These are phyloP conservation scores for Leptopilina myrica DNA, from an alignment of 2,888 invertebrate genomes.

Conservation along the genomic window DNA sequence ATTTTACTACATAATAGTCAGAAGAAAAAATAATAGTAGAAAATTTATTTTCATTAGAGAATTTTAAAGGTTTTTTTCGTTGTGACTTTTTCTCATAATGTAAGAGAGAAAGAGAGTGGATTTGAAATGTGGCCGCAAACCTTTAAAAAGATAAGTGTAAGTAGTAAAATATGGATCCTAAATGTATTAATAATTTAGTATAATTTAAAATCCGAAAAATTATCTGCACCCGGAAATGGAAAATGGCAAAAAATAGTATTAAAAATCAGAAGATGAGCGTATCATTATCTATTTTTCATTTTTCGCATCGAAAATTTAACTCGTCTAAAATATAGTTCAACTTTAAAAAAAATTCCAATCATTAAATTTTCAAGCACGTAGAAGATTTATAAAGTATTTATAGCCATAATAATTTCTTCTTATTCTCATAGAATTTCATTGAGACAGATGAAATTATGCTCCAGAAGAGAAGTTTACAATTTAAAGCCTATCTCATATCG, in stretches of 20 bases:
- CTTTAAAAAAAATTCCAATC: background rate
- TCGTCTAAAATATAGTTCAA: background rate
- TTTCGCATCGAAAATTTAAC: background rate
- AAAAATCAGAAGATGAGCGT: background rate
- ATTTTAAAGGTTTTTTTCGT: constrained; percentile 15
- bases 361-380: background rate
- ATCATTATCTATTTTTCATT: background rate
- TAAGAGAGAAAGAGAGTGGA: background rate
- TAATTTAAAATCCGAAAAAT: background rate
- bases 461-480: background rate
- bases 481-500: constrained; percentile 24
- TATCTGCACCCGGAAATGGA: background rate
- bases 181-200: background rate
- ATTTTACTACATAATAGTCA: no score
- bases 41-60: background rate
- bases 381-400: background rate
- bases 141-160: background rate
- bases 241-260: background rate
- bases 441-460: constrained; percentile 1
- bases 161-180: background rate
- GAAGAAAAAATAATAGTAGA: no score
- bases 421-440: constrained; percentile 1
- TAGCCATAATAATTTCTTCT: constrained; percentile 1
- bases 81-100: background rate
- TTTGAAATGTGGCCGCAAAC: background rate